These are phyloP conservation scores for Drosophila seguyi DNA, from an alignment of 1,140 invertebrate genomes.

Conservation along the genomic window DNA sequence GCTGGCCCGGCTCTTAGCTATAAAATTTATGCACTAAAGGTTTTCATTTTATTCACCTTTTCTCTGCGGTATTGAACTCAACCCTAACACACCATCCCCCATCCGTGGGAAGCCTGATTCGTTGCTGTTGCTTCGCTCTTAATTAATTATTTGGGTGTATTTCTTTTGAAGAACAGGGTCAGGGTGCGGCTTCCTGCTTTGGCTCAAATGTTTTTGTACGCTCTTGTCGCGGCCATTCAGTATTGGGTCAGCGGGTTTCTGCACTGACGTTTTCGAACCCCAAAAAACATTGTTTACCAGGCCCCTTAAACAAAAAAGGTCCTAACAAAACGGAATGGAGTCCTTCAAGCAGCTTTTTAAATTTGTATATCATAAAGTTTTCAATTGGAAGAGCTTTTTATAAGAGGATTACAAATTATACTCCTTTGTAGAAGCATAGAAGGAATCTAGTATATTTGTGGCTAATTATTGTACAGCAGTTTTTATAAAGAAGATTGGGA, in stretches of 20 bases:
- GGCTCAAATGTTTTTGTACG: conserved; percentile 6
- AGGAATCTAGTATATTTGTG: neutral
- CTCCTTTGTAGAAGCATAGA: neutral
- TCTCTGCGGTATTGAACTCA: conserved; percentile 36
- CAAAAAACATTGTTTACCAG: neutral
- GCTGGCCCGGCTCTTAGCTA: conserved; percentile 14
- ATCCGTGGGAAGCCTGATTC: conserved; percentile 19
- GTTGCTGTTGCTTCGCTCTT: conserved; percentile 43
- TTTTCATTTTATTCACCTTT: conserved; percentile 35
- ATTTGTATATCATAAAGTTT: neutral
- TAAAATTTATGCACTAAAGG: conserved; percentile 49
- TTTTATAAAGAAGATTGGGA: neutral
- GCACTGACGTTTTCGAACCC: neutral
- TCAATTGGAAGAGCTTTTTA: conserved; percentile 8
- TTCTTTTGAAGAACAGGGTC: conserved; percentile 28
- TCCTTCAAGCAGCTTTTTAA: neutral
- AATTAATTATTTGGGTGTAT: conserved; percentile 75
- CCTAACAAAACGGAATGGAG: neutral
- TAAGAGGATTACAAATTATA: conserved; percentile 15
- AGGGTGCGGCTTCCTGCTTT: conserved; percentile 75
- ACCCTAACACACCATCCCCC: conserved; percentile 8
- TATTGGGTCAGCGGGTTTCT: conserved; percentile 23
- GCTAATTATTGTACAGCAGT: neutral
- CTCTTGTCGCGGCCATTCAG: conserved; percentile 25
- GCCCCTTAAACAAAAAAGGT: neutral